phyloP scores from a whole-genome alignment of 2,888 invertebrate species.

The Saturnia pavonia region DNA sequence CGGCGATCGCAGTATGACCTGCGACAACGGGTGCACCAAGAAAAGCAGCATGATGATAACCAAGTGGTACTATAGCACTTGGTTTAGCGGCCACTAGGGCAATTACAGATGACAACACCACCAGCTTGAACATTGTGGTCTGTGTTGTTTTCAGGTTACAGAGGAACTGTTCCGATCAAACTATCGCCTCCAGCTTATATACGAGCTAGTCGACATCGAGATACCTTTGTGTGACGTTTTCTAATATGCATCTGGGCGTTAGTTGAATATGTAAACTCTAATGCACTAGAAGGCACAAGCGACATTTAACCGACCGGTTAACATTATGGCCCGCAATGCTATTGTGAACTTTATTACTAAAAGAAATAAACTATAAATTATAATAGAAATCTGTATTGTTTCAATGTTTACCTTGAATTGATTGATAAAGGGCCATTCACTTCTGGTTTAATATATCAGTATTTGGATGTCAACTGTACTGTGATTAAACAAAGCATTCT shows the following conservation, averaged over 20 bases:
- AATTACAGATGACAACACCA: constrained; percentile 84
- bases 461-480: not conserved
- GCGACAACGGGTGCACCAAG: constrained; percentile 44
- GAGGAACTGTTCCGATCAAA: constrained; percentile 64
- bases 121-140: constrained; percentile 81
- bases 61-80: constrained; percentile 45
- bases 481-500: not conserved
- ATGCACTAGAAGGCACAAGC: constrained; percentile 44
- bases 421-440: constrained; percentile 70
- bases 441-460: constrained; percentile 26
- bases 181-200: constrained; percentile 62
- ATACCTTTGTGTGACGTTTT: constrained; percentile 67
- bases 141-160: constrained; percentile 69
- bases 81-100: constrained; percentile 80
- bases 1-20: constrained; percentile 39
- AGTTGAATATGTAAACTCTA: constrained; percentile 51
- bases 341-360: constrained; percentile 46
- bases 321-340: constrained; percentile 17
- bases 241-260: constrained; percentile 66
- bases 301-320: constrained; percentile 6
- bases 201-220: constrained; percentile 65
- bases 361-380: constrained; percentile 45
- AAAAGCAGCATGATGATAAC: constrained; percentile 33
- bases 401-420: constrained; percentile 70
- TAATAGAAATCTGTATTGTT: constrained; percentile 40